Conservation (phyloP, 2,888 invertebrate species). For the Podabrus alpinus region DNA sequence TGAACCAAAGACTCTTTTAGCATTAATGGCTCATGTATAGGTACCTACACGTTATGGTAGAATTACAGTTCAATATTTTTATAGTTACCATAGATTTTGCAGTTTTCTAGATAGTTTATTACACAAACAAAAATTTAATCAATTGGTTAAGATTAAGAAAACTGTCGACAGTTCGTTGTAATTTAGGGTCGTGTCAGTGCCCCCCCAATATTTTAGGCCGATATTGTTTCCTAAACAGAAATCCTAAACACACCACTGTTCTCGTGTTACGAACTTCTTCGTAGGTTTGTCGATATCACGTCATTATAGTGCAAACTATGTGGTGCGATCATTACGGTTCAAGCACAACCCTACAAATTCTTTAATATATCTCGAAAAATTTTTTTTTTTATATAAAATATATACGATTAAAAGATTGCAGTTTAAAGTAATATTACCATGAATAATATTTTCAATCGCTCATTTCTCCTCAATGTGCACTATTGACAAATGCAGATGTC, state of each 20-base stretch:
- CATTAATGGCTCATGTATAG: background rate
- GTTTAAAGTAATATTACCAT: background rate
- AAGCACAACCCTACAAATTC: background rate
- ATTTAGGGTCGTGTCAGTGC: background rate
- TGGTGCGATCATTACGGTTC: background rate
- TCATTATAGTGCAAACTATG: background rate
- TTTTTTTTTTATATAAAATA: too few relatives aligned
- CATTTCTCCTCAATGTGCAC: background rate
- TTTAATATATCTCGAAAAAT: background rate
- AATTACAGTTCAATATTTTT: background rate
- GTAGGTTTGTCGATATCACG: background rate
- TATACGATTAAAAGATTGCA: background rate
- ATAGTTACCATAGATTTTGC: background rate
- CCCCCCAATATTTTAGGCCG: background rate
- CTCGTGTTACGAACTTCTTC: background rate
- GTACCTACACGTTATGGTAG: background rate
- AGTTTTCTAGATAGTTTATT: background rate
- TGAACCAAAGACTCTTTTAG: slow-evolving; percentile 18
- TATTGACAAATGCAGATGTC: background rate
- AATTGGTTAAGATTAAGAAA: background rate
- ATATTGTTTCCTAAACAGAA: background rate
- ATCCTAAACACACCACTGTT: background rate
- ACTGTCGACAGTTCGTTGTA: background rate
- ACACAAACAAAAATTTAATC: background rate
- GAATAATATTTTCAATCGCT: background rate